phyloP scores from a whole-genome alignment of 2,113 vertebrate genomes.

The Pituophis catenifer region DNA sequence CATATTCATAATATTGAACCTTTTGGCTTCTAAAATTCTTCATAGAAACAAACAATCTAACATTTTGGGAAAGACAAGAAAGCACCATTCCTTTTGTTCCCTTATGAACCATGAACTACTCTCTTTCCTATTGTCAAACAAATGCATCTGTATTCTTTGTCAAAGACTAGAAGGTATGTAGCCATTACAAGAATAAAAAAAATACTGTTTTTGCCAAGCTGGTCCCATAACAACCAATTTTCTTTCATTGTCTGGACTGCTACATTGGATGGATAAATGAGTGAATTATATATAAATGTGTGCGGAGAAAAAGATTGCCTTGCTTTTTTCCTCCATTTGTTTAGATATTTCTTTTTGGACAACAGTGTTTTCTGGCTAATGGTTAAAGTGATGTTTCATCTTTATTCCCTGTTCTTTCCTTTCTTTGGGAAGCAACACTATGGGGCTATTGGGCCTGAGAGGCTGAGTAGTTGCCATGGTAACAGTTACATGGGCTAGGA shows the following conservation, averaged over 20 bases:
- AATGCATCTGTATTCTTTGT: conserved; percentile 17
- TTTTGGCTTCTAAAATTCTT: neutral
- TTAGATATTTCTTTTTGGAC: conserved; percentile 1
- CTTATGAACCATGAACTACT: neutral
- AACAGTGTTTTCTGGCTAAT: conserved; percentile 17
- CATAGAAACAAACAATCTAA: neutral
- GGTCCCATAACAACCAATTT: conserved; percentile 22
- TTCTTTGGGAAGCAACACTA: neutral
- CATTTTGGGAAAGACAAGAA: neutral
- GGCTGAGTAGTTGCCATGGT: neutral
- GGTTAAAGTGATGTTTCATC: conserved; percentile 5
- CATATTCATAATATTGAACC: neutral
- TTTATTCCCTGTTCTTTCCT: neutral
- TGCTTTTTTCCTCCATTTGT: conserved; percentile 6
- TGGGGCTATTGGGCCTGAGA: neutral
- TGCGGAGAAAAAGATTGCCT: conserved; percentile 12
- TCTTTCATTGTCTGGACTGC: neutral
- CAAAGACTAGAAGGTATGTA: conserved; percentile 5
- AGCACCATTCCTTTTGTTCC: neutral
- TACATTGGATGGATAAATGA: conserved; percentile 10
- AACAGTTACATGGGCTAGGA: neutral
- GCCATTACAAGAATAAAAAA: conserved; percentile 22
- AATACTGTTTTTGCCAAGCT: neutral
- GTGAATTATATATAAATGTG: conserved; percentile 19
- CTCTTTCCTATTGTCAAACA: conserved; percentile 17